Evolutionary conservation across 2,797 vertebrate genomes (phyloP), one percentile per base, ranked within the genome.

Genomic region (Botia almorhae): DNA sequence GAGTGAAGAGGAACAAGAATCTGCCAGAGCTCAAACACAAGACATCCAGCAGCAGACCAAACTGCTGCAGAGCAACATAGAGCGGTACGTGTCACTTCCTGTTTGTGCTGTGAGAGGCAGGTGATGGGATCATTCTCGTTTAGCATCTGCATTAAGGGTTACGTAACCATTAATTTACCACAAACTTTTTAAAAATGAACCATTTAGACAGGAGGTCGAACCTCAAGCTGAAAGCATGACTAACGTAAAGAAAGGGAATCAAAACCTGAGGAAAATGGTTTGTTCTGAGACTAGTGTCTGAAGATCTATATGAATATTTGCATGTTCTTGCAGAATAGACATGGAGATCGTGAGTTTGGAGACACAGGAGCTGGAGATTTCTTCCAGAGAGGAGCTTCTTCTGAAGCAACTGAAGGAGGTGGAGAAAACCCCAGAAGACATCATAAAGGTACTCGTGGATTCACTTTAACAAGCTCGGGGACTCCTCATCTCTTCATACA

Each of bases 351-450:
- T 94, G 48, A 89, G 85, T 69, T 91, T 99, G 82, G 97, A 99
- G 88, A 93, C 87, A 63, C 91, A 95, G 76, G 98, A 99, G 89
- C 91, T 96, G 75, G 91, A 91, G 84, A 94, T 98, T 82, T 97
- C 96, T 39, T 89, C 91, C 51, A 97, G 96, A 21, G 98, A 99
- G 87, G 93, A 94, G 80, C 86, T 90, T 0, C 91, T 98, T 85
- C 90, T 98, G 89, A 95, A 95, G 88, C 94, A 94, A 79, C 88
- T 99, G 51, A 99, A 96, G 82, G 94, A 95, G 79, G 91, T 98
- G 73, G 98, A 99, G 88, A 95, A 91, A 85, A 97, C 96, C 0
- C 85, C 96, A 2, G 96, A 96, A 87, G 97, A 99, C 86, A 97
- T 98, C 71, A 96, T 98, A 89, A 96, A 96, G 95, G 97, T 98